A percentile compares a stretch with the other conserved stretches of the same genome.
Conservation (phyloP, 2,888 invertebrate species). For the Nycteola revayana region DNA sequence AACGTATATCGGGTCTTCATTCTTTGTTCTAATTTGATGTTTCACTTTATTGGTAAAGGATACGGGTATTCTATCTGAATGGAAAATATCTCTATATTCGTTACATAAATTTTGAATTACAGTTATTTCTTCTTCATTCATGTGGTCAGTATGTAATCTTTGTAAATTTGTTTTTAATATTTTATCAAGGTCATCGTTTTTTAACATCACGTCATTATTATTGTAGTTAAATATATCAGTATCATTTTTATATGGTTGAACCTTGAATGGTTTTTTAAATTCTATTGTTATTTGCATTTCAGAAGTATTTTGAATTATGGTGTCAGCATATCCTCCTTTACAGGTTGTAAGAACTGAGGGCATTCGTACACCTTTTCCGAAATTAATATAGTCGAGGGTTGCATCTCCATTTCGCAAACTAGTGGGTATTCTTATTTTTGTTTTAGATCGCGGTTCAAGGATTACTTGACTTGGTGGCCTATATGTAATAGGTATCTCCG, state of each 20-base stretch:
- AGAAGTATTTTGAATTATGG: constrained; percentile 12
- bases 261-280: neutral
- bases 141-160: constrained; percentile 19
- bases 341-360: too few relatives aligned
- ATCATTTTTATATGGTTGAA: neutral
- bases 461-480: too few relatives aligned
- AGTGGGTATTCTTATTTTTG: too few relatives aligned
- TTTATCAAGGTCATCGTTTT: neutral
- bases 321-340: too few relatives aligned
- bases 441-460: too few relatives aligned
- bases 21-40: constrained; percentile 39
- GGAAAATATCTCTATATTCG: constrained; percentile 38
- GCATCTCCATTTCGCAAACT: too few relatives aligned
- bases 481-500: neutral
- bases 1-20: constrained; percentile 33
- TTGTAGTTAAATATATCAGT: too few relatives aligned
- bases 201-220: too few relatives aligned
- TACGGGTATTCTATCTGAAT: constrained; percentile 30
- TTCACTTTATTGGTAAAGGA: constrained; percentile 24
- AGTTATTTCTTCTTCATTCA: constrained; percentile 34
- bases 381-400: too few relatives aligned
- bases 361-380: too few relatives aligned
- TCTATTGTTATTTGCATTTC: neutral
- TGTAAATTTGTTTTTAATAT: neutral
- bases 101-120: constrained; percentile 22